Evolutionary conservation across 2,113 vertebrate genomes (phyloP).

Genomic region (Tricholaema leucomelas): DNA sequence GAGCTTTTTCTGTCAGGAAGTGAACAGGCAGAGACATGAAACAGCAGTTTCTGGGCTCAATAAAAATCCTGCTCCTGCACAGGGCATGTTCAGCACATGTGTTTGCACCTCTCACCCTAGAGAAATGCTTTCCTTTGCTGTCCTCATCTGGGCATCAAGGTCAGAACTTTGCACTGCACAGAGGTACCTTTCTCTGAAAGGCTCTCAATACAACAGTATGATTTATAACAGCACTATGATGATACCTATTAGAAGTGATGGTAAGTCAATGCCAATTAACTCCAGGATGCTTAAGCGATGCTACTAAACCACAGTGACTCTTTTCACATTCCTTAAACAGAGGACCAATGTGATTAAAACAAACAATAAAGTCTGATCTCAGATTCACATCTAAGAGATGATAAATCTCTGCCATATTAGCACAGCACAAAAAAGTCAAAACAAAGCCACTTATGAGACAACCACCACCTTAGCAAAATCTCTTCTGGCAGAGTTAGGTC

Average conservation of each 20-base stretch:
- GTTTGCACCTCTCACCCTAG: neutral
- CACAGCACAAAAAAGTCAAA: neutral
- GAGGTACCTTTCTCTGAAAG: neutral
- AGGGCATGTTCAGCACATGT: accelerated
- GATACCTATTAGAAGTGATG: neutral
- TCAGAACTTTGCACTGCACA: neutral
- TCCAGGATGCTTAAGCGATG: neutral
- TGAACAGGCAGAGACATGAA: neutral
- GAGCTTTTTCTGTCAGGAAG: too few species aligned
- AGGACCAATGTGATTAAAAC: neutral
- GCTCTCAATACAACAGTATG: neutral
- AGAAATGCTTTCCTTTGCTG: neutral
- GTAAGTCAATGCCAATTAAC: neutral
- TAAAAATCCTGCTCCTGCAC: neutral
- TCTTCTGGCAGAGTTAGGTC: neutral
- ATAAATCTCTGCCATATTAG: neutral
- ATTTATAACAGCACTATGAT: neutral
- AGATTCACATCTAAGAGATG: neutral
- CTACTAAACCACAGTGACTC: neutral
- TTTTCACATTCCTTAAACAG: neutral
- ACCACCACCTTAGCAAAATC: neutral
- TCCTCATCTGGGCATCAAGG: neutral
- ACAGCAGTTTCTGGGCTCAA: neutral
- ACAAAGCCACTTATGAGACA: neutral
- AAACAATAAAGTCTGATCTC: neutral